Evolutionary conservation across 92 coral and sea anemone species (phyloP), one percentile per base, ranked within the genome.

Genomic region (Paramuricea clavata): DNA sequence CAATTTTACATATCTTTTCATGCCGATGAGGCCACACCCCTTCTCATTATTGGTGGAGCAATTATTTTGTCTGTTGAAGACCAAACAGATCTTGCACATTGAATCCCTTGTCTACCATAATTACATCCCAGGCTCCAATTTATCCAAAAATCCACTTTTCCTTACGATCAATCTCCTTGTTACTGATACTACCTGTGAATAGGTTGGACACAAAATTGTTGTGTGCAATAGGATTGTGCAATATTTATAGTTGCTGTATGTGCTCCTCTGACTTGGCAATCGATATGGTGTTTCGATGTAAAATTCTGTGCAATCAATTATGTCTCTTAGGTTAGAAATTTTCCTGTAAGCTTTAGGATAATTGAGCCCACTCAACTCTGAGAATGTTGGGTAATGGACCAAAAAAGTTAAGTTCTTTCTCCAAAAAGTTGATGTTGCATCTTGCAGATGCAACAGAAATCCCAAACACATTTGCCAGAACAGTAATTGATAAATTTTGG

Each of bases 261-360:
- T 92, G 69, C 89, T 69, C 57, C 92, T 88, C 81, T 88, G 89
- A 72, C 94, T 85, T 64, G 90, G 85, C 12, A 85, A 87, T 70
- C 84, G 87, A n/a, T 73, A 76, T 32, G 92, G 94, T 88, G 74
- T 88, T 85, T 88, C 88, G 73, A 91, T 85, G 76, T 91, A 85
- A 90, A 88, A 85, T 81, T 91, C 88, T 50, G 90, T 92, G 69
- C 94, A 88, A 85, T 92, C 90, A 76, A 92, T 91, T 71, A 91
- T 73, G 49, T 83, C 91, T 91, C 94, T 88, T 79, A 91, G 76
- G 85, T 91, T 91, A 10, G 13, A 10, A 10, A 47, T 47, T 9
- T 47, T 12, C 52, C 17, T 47, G 13, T 9, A 10, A 4, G 44
- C 44, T 4, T 39, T 10, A 4, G 44, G 44, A n/a, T n/a, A n/a